A percentile compares a stretch with the other conserved stretches of the same genome.
These are phyloP conservation scores for Oscheius onirici DNA, from an alignment of 2,888 invertebrate species.

Conservation along the genomic window DNA sequence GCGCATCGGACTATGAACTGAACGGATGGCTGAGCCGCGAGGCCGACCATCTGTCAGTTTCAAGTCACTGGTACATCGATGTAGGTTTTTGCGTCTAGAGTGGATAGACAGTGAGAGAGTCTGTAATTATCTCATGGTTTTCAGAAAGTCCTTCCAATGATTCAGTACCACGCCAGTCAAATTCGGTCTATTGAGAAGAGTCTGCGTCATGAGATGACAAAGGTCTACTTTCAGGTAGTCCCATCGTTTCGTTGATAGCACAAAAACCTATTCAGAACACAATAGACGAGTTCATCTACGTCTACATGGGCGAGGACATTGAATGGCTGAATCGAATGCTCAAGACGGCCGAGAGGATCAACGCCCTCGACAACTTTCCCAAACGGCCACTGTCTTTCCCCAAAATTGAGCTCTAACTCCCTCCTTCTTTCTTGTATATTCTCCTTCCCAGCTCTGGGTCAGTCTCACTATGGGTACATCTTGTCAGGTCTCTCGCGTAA, in stretches of 20 bases:
- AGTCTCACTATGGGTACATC: background rate
- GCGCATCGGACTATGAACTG: slow-evolving; percentile 61
- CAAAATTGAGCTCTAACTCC: slow-evolving; percentile 10
- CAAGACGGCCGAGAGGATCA: slow-evolving; percentile 45
- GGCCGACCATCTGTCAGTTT: slow-evolving; percentile 59
- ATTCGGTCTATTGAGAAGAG: slow-evolving; percentile 55
- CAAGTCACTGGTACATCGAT: slow-evolving; percentile 65
- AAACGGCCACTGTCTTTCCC: slow-evolving; percentile 43
- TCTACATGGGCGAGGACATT: slow-evolving; percentile 57
- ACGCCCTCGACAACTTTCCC: slow-evolving; percentile 42
- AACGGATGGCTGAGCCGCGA: slow-evolving; percentile 64
- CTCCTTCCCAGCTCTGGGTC: background rate
- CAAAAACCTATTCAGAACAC: slow-evolving; percentile 44
- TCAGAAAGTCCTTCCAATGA: slow-evolving; percentile 62
- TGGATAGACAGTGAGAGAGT: background rate
- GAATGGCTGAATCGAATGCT: slow-evolving; percentile 52
- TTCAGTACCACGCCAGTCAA: slow-evolving; percentile 48
- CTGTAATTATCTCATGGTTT: slow-evolving; percentile 12
- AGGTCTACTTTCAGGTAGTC: slow-evolving; percentile 56
- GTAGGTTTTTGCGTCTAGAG: slow-evolving; percentile 44
- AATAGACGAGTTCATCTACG: slow-evolving; percentile 65
- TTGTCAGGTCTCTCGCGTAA: slow-evolving; percentile 2
- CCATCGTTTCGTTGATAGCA: too few relatives aligned
- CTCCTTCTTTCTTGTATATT: background rate
- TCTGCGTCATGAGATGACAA: slow-evolving; percentile 56